Percentiles rank a stretch among this genome's conserved stretches.
These are phyloP conservation scores for Eidolon dupreanum DNA, from an alignment of 2,797 vertebrate species.

Conservation along the genomic window DNA sequence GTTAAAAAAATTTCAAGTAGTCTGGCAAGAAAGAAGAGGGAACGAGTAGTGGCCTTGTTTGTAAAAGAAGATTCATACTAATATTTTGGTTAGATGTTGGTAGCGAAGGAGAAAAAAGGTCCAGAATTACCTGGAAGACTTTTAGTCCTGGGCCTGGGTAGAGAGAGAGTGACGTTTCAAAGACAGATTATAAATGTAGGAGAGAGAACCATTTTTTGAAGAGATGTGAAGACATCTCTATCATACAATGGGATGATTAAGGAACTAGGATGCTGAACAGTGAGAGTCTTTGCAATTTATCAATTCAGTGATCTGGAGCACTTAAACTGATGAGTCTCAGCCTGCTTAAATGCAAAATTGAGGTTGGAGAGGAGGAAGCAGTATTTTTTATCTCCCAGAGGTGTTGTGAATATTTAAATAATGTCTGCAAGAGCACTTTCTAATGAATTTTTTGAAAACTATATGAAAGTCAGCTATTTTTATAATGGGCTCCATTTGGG, in stretches of 20 bases:
- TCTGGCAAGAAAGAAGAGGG: not conserved
- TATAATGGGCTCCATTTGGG: not conserved
- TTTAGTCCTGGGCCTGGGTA: not conserved
- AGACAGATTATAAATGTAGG: not conserved
- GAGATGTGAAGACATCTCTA: not conserved
- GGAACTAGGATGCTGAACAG: not conserved
- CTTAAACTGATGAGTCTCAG: not conserved
- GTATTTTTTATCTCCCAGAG: not conserved
- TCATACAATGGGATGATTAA: not conserved
- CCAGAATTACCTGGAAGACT: not conserved
- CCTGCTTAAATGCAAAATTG: not conserved
- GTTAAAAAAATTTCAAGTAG: not conserved
- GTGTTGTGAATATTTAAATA: not conserved
- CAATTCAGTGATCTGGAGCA: not conserved
- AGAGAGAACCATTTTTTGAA: not conserved
- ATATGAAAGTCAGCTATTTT: not conserved
- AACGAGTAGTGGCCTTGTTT: not conserved
- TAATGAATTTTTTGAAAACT: not conserved
- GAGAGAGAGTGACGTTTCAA: not conserved
- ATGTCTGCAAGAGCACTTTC: not conserved
- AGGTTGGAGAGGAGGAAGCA: not conserved
- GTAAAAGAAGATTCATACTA: not conserved
- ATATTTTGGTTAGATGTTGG: not conserved
- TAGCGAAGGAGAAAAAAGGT: not conserved
- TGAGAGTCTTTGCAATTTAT: not conserved